Conservation (phyloP, 2,797 vertebrate species). For the Gymnocypris eckloni region DNA sequence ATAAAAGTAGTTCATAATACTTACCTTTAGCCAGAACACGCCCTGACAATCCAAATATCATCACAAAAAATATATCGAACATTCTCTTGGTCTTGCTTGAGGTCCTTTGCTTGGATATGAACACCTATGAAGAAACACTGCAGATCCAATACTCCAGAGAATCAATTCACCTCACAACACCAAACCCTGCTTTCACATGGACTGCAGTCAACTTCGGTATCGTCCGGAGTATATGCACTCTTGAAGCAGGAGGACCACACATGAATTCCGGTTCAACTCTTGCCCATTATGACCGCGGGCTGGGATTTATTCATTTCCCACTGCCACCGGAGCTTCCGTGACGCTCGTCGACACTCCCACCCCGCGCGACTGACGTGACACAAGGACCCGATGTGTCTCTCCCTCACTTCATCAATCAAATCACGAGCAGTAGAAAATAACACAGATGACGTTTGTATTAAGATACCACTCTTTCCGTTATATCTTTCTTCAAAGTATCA, state of each 20-base stretch:
- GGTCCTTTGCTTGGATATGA: conserved; percentile 38
- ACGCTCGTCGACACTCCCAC: conserved; percentile 71
- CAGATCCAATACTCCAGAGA: conserved; percentile 42
- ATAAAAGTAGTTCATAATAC: conserved; percentile 44
- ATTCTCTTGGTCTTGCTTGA: conserved; percentile 66
- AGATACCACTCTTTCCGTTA: neutral
- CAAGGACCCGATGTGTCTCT: neutral
- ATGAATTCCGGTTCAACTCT: conserved; percentile 71
- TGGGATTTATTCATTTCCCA: conserved; percentile 80
- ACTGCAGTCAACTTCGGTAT: neutral
- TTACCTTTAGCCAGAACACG: conserved; percentile 76
- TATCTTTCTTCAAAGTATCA: neutral
- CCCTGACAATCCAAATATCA: conserved; percentile 80
- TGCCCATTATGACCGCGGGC: conserved; percentile 69
- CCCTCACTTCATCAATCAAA: neutral
- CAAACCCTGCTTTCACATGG: conserved; percentile 35
- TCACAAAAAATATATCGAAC: conserved; percentile 72
- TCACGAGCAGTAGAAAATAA: neutral
- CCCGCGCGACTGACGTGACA: conserved; percentile 26
- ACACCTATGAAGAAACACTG: conserved; percentile 32
- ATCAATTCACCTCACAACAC: conserved; percentile 26
- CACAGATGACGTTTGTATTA: neutral
- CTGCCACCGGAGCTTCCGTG: conserved; percentile 74
- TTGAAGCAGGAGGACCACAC: conserved; percentile 61
- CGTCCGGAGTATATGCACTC: conserved; percentile 17